These are phyloP conservation scores for Rhodinocichla rosea DNA, from an alignment of 2,113 vertebrate genomes.

Conservation along the genomic window DNA sequence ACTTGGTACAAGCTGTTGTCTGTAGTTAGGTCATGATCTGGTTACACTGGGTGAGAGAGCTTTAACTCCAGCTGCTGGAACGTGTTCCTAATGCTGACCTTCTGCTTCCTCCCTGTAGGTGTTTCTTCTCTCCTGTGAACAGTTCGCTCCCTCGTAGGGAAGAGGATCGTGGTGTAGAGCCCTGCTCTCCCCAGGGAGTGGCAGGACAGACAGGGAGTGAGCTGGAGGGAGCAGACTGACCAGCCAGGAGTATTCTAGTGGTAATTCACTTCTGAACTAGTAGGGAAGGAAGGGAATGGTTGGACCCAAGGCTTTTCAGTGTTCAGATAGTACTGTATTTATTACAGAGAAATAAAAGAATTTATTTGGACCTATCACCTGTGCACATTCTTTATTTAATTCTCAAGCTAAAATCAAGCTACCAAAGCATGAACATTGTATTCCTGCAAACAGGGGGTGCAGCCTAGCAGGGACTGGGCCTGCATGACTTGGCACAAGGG, in stretches of 20 bases:
- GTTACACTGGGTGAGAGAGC: background rate
- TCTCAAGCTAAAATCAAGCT: background rate
- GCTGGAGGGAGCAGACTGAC: background rate
- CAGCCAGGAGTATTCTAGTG: background rate
- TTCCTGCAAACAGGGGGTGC: background rate
- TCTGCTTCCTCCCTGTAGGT: constrained; percentile 1
- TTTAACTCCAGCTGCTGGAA: background rate
- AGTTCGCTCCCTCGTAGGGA: background rate
- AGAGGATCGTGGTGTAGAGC: background rate
- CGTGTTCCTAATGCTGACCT: background rate
- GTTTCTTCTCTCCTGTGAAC: constrained; percentile 68
- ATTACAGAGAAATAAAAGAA: constrained; percentile 37
- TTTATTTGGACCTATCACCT: constrained; percentile 8
- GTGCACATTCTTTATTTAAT: background rate
- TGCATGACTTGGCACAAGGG: background rate
- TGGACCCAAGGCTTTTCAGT: background rate
- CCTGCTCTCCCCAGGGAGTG: background rate
- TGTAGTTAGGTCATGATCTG: no score
- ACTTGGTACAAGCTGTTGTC: background rate
- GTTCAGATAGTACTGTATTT: background rate
- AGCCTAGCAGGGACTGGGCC: background rate
- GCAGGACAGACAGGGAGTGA: background rate
- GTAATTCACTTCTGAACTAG: background rate
- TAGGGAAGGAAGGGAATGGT: background rate
- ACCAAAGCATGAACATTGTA: rapidly evolving